Evolutionary conservation across 2,888 invertebrate genomes (phyloP).

Genomic region (Meiosimyza decipiens): DNA sequence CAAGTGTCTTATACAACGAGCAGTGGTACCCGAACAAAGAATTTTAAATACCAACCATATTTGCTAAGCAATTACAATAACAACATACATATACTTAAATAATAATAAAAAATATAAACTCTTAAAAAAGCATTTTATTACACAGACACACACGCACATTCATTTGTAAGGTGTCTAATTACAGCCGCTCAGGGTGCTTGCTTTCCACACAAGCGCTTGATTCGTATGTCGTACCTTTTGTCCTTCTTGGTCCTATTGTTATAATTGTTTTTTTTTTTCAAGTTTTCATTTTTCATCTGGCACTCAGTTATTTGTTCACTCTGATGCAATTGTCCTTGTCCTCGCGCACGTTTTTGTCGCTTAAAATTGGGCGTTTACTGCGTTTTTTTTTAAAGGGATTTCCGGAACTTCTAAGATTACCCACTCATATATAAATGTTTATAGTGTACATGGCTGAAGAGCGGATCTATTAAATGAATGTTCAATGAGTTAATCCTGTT

Average conservation of each 20-base stretch:
- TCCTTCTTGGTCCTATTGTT: neutral
- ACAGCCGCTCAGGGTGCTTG: too few species aligned
- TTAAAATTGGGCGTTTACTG: conserved; percentile 19
- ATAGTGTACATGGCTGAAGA: neutral
- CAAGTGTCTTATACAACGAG: too few species aligned
- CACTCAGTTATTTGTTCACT: neutral
- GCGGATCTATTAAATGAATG: neutral
- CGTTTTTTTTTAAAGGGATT: conserved; percentile 22
- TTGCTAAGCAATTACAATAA: too few species aligned
- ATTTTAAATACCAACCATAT: too few species aligned
- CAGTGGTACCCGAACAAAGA: too few species aligned
- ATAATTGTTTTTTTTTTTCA: neutral
- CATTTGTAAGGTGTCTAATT: too few species aligned
- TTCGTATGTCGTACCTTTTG: neutral
- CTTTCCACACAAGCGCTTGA: too few species aligned
- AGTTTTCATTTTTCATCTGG: conserved; percentile 1
- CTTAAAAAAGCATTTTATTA: too few species aligned
- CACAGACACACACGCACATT: too few species aligned
- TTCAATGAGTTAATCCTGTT: too few species aligned
- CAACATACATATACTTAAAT: too few species aligned
- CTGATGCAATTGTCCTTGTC: conserved; percentile 9
- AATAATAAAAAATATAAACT: too few species aligned
- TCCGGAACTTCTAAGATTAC: conserved; percentile 27
- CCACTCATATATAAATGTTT: neutral
- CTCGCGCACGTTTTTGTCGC: conserved; percentile 7